These are phyloP conservation scores for Caranx ignobilis DNA, from an alignment of 2,113 vertebrate species.

Conservation along the genomic window DNA sequence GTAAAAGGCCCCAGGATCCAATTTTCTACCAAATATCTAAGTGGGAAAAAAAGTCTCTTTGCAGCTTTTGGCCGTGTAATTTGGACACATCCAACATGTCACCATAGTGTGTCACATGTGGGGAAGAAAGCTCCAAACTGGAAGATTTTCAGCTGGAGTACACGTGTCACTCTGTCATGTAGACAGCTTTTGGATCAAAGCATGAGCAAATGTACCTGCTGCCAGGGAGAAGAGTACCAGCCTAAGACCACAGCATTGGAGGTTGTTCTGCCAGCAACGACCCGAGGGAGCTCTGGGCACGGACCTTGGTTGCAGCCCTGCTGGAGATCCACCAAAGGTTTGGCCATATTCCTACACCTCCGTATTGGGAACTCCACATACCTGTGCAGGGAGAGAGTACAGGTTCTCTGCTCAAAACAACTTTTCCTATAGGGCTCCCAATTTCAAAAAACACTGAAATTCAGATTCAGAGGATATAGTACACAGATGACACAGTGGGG, in stretches of 20 bases:
- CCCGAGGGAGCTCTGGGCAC: conserved; percentile 79
- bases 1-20: background rate
- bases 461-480: conserved; percentile 1
- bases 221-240: conserved; percentile 96
- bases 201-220: conserved; percentile 85
- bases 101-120: background rate
- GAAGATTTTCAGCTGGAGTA: conserved; percentile 13
- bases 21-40: background rate
- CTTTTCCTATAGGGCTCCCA: background rate
- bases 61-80: background rate
- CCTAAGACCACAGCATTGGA: conserved; percentile 76
- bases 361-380: conserved; percentile 87
- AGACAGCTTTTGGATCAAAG: conserved; percentile 15
- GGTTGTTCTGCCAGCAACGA: conserved; percentile 49
- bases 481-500: conserved; percentile 33
- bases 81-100: background rate
- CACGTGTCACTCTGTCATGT: background rate
- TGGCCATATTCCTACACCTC: conserved; percentile 91
- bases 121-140: background rate
- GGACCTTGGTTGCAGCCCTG: conserved; percentile 86
- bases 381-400: conserved; percentile 40
- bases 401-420: conserved; percentile 3
- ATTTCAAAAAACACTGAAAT: conserved; percentile 28
- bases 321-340: conserved; percentile 87
- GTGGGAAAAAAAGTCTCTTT: background rate